Evolutionary conservation across 1,140 invertebrate species (phyloP).

Genomic region (Bathynomus jamesi): DNA sequence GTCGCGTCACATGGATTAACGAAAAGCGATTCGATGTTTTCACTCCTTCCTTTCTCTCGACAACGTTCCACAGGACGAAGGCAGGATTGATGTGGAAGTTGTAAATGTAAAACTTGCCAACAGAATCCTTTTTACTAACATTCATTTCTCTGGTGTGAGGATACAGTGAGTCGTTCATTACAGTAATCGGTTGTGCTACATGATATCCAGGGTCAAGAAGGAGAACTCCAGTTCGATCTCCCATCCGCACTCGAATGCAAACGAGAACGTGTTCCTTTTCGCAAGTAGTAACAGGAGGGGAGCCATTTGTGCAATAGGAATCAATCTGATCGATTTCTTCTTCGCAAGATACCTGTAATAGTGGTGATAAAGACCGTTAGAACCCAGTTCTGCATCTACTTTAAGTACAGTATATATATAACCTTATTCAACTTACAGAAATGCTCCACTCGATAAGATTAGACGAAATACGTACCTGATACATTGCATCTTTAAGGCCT

Average conservation of each 20-base stretch:
- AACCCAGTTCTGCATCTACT: too few relatives aligned
- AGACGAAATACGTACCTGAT: constrained; percentile 52
- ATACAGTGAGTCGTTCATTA: constrained; percentile 73
- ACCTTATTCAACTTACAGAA: too few relatives aligned
- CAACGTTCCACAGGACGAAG: constrained; percentile 76
- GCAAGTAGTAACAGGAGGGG: constrained; percentile 39
- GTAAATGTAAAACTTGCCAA: constrained; percentile 43
- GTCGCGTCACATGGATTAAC: constrained; percentile 65
- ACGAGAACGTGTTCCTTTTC: constrained; percentile 86
- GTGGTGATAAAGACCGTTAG: constrained; percentile 53
- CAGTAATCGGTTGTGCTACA: constrained; percentile 69
- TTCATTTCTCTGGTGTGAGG: constrained; percentile 63
- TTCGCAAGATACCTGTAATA: constrained; percentile 78
- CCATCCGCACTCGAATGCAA: constrained; percentile 63
- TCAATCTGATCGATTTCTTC: constrained; percentile 51
- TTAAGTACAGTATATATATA: too few relatives aligned
- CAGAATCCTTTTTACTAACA: constrained; percentile 11
- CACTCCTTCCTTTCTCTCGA: constrained; percentile 40
- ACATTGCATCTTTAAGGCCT: constrained; percentile 50
- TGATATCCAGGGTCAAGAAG: constrained; percentile 85
- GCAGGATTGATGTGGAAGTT: constrained; percentile 60
- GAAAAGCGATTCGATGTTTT: constrained; percentile 42
- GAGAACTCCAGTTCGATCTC: constrained; percentile 61
- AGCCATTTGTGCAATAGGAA: constrained; percentile 26
- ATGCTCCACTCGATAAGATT: too few relatives aligned